Evolutionary conservation across 1,140 invertebrate genomes (phyloP), one percentile per base, ranked within the genome.

Genomic region (Psilanteris sp.): DNA sequence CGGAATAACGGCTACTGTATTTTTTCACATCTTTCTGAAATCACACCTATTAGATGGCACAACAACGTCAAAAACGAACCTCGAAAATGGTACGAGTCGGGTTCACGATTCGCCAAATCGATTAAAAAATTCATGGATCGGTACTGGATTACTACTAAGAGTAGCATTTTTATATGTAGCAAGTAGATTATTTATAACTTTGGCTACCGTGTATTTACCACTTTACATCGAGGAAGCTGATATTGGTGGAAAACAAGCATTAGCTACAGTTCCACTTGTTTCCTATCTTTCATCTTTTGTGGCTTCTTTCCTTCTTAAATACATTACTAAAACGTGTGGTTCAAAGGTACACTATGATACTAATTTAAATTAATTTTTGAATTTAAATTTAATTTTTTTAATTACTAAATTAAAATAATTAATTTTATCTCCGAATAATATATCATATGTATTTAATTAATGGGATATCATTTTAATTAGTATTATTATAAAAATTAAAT

Each of bases 181-280:
- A 9, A 94, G 95, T 10, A 90, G 96, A 74, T 86, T 97, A 6
- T 95, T 94, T 80, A 93, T 95, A 67, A 96, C 96, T 66, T 84
- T 97, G 20, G 94, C 94, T 32, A 91, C 96, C 67, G 93, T 96
- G 2, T 97, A 97, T 79, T 91, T 97, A 34, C 95, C 96, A 2
- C 87, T 97, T 67, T 97, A 96, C 86, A 90, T 97, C 31, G 94
- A 95, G 75, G 94, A 96, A 85, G 77, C 80, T 4, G 79, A 83
- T 16, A 74, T 87, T n/a, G 83, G 83, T n/a, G 87, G 86, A 14
- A 86, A 88, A 20, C 92, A 90, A 78, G 91, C 92, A 61, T 91
- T 98, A 8, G 97, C 96, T 0, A 95, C 94, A 13, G 93, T 98
- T 14, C 96, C 97, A 0, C 89, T 98, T 9, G 92, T 94, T 0